Percentiles rank a stretch among this genome's conserved stretches.
phyloP scores from a whole-genome alignment of 2,888 invertebrate species.

The Lasioglossum morio region DNA sequence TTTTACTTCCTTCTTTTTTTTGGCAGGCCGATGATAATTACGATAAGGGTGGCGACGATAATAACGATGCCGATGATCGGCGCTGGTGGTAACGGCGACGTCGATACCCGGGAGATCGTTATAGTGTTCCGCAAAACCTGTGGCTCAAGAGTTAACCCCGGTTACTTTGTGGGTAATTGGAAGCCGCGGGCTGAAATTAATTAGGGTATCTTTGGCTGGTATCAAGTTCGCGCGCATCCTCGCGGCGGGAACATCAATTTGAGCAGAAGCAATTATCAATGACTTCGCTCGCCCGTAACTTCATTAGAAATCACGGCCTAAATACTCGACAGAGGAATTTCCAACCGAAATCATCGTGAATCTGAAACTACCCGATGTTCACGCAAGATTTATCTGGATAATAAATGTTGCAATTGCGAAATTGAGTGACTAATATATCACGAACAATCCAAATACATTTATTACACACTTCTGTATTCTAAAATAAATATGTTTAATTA shows the following conservation, averaged over 20 bases:
- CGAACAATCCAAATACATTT: too few relatives aligned
- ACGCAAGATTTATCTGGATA: background rate
- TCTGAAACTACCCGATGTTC: background rate
- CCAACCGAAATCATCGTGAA: background rate
- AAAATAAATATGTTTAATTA: too few relatives aligned
- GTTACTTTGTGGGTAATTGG: slow-evolving; percentile 13
- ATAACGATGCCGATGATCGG: background rate
- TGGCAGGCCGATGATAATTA: background rate
- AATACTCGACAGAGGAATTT: background rate
- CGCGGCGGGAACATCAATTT: slow-evolving; percentile 1
- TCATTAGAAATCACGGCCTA: background rate
- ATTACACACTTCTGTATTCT: too few relatives aligned
- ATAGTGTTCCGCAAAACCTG: slow-evolving; percentile 1
- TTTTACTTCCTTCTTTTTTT: background rate
- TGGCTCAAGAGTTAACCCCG: slow-evolving; percentile 9
- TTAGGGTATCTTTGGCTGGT: slow-evolving; percentile 4
- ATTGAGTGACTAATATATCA: too few relatives aligned
- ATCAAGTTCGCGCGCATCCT: background rate
- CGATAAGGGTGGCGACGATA: background rate
- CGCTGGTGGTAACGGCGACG: background rate
- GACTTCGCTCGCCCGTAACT: background rate
- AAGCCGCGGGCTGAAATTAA: slow-evolving; percentile 7
- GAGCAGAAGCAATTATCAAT: background rate
- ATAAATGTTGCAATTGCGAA: background rate
- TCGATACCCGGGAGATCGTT: background rate